Evolutionary conservation across 1,140 invertebrate genomes (phyloP), one percentile per base, ranked within the genome.

Genomic region (Berghia stephanieae): DNA sequence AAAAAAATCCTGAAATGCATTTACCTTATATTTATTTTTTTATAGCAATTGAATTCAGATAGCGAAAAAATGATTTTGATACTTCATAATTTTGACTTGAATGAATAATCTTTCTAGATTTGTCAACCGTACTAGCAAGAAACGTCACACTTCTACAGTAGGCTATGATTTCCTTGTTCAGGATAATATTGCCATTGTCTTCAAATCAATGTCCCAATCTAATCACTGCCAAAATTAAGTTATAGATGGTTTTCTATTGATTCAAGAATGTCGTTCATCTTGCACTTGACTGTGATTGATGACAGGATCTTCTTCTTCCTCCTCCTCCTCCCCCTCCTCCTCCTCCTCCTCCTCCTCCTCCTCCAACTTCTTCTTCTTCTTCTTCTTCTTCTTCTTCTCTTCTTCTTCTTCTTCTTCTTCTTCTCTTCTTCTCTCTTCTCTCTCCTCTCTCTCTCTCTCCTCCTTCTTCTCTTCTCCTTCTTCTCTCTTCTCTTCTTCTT

Each of bases 371-470:
- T 34, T 71, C 42, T 46, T 24, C 46, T 36, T 44, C 42, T 44
- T 24, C 6, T 49, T 36, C 31, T 52, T 57, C 40, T 40, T 55
- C 34, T 34, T 36, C 44, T 36, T 34, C 40, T 34, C 49, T 40
- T 57, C 44, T 36, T 36, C 49, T 55, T 36, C 34, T 57, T 55
- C 49, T 55, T 57, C 34, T 57, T 55, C 49, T 36, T 73, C 34
- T n/a, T 55, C 40, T 24, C 34, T 38, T 40, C 46, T 27, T n/a
- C 34, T 8, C 46, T 34, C 49, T 18, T 34, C 10, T 36, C n/a
- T 34, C 10, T 36, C 34, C 34, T 34, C 40, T 38, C 44, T 46
- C 44, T 46, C 46, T 46, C 44, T 46, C 44, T 34, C 36, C 36
- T 36, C 36, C 44, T 34, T 49, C 36, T 46, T 46, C 44, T 46